Evolutionary conservation across 2,888 invertebrate genomes (phyloP), one percentile per base, ranked within the genome.

Genomic region (Macrosoma leucophasiata): DNA sequence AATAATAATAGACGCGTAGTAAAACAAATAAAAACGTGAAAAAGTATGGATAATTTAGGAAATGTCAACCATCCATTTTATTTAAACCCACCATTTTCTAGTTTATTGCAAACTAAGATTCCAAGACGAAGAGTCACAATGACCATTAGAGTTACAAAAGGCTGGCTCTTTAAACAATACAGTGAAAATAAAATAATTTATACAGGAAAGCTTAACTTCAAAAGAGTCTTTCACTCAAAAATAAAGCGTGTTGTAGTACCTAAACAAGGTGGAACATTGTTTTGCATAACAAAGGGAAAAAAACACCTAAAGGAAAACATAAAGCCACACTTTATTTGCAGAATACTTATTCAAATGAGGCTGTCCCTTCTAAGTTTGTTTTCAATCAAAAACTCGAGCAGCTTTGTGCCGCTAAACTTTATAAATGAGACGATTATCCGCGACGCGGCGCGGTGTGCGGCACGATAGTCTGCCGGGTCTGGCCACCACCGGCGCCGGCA

Each of bases 271-370:
- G 79, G 82, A 82, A 81, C 81, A 82, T 72, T 84, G 81, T 82
- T 84, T 84, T 81, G 81, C 82, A 82, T 84, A 81, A 84, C 82
- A 84, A 84, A 84, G 79, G 75, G 54, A 71, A 76, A 81, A 82
- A 81, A 82, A 79, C 78, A 79, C 79, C 79, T 75, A 76, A 81
- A 82, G 79, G 78, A 82, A 84, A 84, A 82, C 82, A 82, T 82
- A 78, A 84, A 84, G 79, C 82, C 82, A 82, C 84, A 82, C 84
- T 82, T 84, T 82, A 82, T 84, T 82, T 79, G 76, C 76, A 74
- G 78, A 81, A 84, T 84, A 84, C 84, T 84, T 84, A 84, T 84
- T 84, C 82, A 84, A 84, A 84, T 82, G 84, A 84, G 79, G 72
- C 78, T 75, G 84, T 84, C 82, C 84, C 84, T 84, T 81, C 84